A percentile compares a stretch with the other conserved stretches of the same genome.
Evolutionary conservation across 2,797 vertebrate genomes (phyloP).

Genomic region (Channa striata): DNA sequence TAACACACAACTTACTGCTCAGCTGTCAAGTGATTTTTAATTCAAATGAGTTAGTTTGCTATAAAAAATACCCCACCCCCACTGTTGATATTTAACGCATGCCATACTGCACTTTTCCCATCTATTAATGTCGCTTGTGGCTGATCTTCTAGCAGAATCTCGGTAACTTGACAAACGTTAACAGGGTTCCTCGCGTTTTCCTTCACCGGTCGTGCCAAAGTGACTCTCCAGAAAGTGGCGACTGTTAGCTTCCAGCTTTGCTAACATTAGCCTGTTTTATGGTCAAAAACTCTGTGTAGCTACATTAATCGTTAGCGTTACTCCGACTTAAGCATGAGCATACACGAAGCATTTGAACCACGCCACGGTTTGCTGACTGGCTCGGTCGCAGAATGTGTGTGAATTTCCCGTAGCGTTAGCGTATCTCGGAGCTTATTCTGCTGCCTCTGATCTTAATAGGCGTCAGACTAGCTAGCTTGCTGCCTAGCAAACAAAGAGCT

Average conservation of each 20-base stretch:
- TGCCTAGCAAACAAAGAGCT: conserved; percentile 86
- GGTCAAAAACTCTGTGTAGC: conserved; percentile 9
- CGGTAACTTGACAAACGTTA: background rate
- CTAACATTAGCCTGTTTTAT: conserved; percentile 32
- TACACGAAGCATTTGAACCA: background rate
- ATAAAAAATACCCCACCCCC: background rate
- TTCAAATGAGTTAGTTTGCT: background rate
- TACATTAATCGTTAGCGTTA: background rate
- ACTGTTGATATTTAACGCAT: background rate
- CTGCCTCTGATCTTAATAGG: conserved; percentile 13
- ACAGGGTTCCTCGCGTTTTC: background rate
- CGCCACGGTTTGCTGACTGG: rapidly evolving
- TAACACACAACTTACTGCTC: background rate
- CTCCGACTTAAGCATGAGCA: background rate
- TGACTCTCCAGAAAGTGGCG: conserved; percentile 7
- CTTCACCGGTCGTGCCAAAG: background rate
- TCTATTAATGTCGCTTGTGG: too few species aligned
- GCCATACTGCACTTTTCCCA: background rate
- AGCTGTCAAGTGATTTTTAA: background rate
- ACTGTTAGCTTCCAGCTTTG: conserved; percentile 38
- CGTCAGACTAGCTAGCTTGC: conserved; percentile 44
- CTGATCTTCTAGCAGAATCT: background rate
- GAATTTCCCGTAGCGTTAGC: background rate
- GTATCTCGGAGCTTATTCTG: rapidly evolving
- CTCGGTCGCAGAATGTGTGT: rapidly evolving